Conservation (phyloP, 2,888 invertebrate genomes). For the Cheilosia vulpina region DNA sequence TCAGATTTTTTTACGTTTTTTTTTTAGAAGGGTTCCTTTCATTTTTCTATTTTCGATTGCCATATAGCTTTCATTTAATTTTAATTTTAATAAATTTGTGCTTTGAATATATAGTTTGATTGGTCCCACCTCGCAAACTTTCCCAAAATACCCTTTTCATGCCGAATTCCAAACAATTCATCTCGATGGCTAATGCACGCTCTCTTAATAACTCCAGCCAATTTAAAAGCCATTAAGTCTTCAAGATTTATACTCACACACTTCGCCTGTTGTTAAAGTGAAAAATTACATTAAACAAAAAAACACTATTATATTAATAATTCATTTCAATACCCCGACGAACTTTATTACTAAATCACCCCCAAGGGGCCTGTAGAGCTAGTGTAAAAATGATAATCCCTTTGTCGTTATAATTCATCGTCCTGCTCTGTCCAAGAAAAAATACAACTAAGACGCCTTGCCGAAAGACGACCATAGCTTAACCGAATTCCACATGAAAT, state of each 20-base stretch:
- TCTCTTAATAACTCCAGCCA: slow-evolving; percentile 52
- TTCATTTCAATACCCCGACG: slow-evolving; percentile 69
- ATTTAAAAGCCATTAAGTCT: slow-evolving; percentile 67
- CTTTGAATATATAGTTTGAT: no score
- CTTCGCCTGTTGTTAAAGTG: background rate
- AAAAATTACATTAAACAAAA: slow-evolving; percentile 11
- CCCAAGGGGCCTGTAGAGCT: slow-evolving; percentile 65
- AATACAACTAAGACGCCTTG: slow-evolving; percentile 26
- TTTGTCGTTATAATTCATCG: slow-evolving; percentile 83
- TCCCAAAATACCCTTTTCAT: no score
- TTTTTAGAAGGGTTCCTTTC: no score
- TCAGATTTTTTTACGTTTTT: no score
- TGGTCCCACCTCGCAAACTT: no score
- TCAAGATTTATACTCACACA: slow-evolving; percentile 47
- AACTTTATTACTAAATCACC: slow-evolving; percentile 74
- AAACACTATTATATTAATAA: slow-evolving; percentile 57
- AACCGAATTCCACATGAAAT: slow-evolving; percentile 65
- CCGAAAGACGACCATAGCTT: slow-evolving; percentile 51
- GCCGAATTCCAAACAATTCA: background rate
- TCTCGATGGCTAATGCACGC: slow-evolving; percentile 10
- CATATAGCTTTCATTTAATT: no score
- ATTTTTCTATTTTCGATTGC: no score
- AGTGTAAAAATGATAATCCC: slow-evolving; percentile 84
- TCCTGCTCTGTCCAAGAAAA: slow-evolving; percentile 20
- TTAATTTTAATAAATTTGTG: no score